These are phyloP conservation scores for Microctenopoma stevenorrisi DNA, from an alignment of 2,797 vertebrate genomes.

Conservation along the genomic window DNA sequence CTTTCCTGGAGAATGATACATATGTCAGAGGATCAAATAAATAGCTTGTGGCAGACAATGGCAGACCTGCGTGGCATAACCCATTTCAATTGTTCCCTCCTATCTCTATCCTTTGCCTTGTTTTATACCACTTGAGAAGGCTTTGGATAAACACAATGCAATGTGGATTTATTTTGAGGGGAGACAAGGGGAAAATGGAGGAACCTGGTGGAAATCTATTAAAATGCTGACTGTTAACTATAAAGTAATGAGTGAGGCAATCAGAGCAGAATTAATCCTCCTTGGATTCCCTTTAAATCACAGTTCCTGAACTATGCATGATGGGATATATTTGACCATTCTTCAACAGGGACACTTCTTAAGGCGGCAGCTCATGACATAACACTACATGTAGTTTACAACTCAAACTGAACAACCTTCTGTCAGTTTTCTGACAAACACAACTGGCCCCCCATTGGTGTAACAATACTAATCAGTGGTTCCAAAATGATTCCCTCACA, in stretches of 20 bases:
- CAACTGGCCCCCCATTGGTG: conserved; percentile 14
- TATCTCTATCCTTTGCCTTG: conserved; percentile 45
- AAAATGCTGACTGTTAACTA: conserved; percentile 37
- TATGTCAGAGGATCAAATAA: conserved; percentile 69
- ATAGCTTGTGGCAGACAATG: conserved; percentile 63
- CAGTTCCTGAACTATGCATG: conserved; percentile 53
- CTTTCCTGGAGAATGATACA: conserved; percentile 65
- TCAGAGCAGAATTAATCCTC: conserved; percentile 51
- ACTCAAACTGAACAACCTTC: conserved; percentile 12
- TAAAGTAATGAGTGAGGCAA: conserved; percentile 34
- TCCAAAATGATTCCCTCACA: conserved; percentile 22
- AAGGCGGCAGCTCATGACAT: background rate
- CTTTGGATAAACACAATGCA: conserved; percentile 43
- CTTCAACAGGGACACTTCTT: conserved; percentile 42
- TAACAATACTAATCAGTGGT: conserved; percentile 41
- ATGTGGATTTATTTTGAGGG: conserved; percentile 56
- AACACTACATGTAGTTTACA: conserved; percentile 1
- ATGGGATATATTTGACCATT: conserved; percentile 65
- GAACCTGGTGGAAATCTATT: conserved; percentile 27
- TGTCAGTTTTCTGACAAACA: conserved; percentile 7
- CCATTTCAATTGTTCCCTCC: conserved; percentile 48
- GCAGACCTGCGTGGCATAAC: conserved; percentile 42
- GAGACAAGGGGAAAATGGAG: conserved; percentile 24
- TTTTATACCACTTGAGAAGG: conserved; percentile 57
- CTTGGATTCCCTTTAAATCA: conserved; percentile 53